phyloP scores from a whole-genome alignment of 2,113 vertebrate genomes.

The Prietella phreatophila region DNA sequence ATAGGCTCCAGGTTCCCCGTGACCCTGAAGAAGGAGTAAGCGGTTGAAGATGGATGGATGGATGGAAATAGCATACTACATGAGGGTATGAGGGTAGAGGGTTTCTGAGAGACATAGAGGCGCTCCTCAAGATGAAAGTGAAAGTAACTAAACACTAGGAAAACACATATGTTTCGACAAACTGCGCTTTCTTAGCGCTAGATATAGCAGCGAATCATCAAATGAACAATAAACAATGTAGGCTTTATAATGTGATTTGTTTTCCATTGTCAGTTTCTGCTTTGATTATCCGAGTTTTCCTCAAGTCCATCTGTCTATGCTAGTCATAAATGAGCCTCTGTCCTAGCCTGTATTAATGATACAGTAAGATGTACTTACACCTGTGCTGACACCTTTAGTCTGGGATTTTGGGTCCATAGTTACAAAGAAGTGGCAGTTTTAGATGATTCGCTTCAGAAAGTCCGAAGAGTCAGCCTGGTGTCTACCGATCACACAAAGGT shows the following conservation, averaged over 20 bases:
- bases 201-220: not conserved
- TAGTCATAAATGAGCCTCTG: not conserved
- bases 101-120: not conserved
- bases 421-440: not conserved
- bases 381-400: slow-evolving; percentile 71
- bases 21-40: too few relatives aligned
- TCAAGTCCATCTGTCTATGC: not conserved
- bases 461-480: not conserved
- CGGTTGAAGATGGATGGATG: too few relatives aligned
- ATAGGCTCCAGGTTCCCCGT: too few relatives aligned
- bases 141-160: slow-evolving; percentile 43
- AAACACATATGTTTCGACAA: not conserved
- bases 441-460: not conserved
- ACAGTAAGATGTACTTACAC: slow-evolving; percentile 63
- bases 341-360: not conserved
- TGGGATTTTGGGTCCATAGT: slow-evolving; percentile 62
- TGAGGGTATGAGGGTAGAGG: not conserved
- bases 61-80: not conserved
- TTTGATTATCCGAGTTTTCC: not conserved
- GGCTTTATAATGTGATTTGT: not conserved
- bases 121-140: slow-evolving; percentile 35
- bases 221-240: not conserved
- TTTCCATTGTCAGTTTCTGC: not conserved
- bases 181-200: not conserved
- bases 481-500: not conserved